A percentile compares a stretch with the other conserved stretches of the same genome.
phyloP scores from a whole-genome alignment of 2,113 vertebrate species.

The Embiotoca jacksoni region DNA sequence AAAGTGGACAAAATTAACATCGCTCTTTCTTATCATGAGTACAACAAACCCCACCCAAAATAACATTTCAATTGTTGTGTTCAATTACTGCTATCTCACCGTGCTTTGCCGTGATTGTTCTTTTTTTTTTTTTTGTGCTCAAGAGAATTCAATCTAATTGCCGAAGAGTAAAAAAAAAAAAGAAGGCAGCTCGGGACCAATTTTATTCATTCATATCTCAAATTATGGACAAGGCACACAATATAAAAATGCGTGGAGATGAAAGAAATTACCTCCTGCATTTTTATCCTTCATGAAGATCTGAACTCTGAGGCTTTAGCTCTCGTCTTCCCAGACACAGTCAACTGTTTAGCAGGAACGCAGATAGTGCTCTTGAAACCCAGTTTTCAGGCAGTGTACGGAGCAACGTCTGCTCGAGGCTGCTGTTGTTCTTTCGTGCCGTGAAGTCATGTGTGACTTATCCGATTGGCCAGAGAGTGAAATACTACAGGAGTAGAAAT shows the following conservation, averaged over 20 bases:
- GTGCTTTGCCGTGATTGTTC: constrained; percentile 9
- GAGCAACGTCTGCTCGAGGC: constrained; percentile 77
- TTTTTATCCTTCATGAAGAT: constrained; percentile 40
- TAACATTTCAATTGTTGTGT: neutral
- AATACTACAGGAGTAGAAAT: constrained; percentile 76
- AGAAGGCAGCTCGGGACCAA: neutral
- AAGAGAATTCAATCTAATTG: constrained; percentile 22
- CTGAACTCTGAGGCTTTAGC: constrained; percentile 25
- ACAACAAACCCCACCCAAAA: constrained; percentile 12
- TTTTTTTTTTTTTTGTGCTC: constrained; percentile 11
- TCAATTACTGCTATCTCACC: constrained; percentile 5
- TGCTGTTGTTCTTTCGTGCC: constrained; percentile 76
- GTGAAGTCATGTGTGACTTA: constrained; percentile 78
- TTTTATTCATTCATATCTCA: constrained; percentile 48
- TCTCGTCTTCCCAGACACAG: constrained; percentile 37
- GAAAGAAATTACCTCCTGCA: constrained; percentile 18
- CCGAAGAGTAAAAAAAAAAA: constrained; percentile 32
- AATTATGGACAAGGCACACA: constrained; percentile 23
- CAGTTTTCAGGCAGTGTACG: constrained; percentile 64
- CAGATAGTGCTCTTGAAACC: constrained; percentile 64
- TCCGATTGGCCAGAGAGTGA: constrained; percentile 76
- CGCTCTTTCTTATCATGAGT: constrained; percentile 69
- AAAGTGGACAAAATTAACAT: constrained; percentile 88
- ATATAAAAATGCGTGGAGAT: constrained; percentile 25
- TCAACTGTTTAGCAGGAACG: constrained; percentile 52